Conservation (phyloP, 2,797 vertebrate genomes). For the Rachycentron canadum region DNA sequence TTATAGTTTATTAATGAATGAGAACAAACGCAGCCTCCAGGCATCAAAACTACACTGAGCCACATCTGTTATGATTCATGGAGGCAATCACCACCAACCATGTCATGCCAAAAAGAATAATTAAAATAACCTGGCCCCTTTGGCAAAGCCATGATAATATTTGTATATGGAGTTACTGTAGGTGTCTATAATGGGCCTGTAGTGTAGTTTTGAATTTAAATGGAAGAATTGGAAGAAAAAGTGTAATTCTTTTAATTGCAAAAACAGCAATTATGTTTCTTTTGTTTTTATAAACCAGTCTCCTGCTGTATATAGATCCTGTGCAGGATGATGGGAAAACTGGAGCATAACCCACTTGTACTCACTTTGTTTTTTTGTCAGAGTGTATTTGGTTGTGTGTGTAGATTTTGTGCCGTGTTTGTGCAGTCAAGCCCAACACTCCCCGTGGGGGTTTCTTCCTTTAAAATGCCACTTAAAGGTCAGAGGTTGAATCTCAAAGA, state of each 20-base stretch:
- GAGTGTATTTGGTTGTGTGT: background rate
- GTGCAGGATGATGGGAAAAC: background rate
- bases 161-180: background rate
- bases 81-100: conserved; percentile 26
- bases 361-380: background rate
- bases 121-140: conserved; percentile 23
- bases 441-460: conserved; percentile 53
- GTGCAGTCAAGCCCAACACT: conserved; percentile 43
- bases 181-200: background rate
- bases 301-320: background rate
- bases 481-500: conserved; percentile 47
- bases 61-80: conserved; percentile 48
- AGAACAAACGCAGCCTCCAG: conserved; percentile 38
- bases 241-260: no score
- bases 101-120: conserved; percentile 23
- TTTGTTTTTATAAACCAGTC: background rate
- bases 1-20: conserved; percentile 9
- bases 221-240: no score
- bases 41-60: conserved; percentile 26
- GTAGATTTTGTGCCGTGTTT: conserved; percentile 20
- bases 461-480: conserved; percentile 76
- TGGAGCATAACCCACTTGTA: background rate
- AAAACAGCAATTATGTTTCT: background rate
- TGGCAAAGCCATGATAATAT: conserved; percentile 2
- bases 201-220: background rate